Evolutionary conservation across 2,888 invertebrate species (phyloP), one percentile per base, ranked within the genome.

Genomic region (Zele albiditarsus): DNA sequence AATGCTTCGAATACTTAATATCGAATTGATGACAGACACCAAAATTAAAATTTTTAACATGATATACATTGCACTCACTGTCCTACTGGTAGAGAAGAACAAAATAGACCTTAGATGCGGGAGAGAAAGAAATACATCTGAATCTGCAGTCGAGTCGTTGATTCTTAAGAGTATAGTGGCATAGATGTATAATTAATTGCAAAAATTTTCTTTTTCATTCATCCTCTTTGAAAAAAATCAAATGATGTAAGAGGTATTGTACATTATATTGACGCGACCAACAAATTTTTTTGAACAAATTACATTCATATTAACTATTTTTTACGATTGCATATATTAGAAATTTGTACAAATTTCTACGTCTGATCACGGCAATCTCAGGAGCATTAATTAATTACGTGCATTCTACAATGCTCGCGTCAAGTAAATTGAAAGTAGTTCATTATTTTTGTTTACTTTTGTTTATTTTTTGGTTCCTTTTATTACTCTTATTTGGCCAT

Each of bases 161-260:
- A 70, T 70, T 60, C 60, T 70, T 60, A 27, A 28, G 27, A 57
- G 57, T 70, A 65, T 58, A 38, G 28, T 58, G 33, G 33, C 14
- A 16, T 58, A 66, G 58, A n/a, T n/a, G 20, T 66, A 73, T 49
- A 28, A n/a, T 33, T n/a, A 57, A 33, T 23, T 53, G 14, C 23
- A 33, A 46, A 2, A 65, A 16, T 28, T 20, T 65, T 65, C 10
- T 65, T 2, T 20, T 63, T 63, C n/a, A 20, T 33, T 38, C 12
- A 20, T 73, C 16, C 49, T 53, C 23, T 57, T 57, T 20, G 23
- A 57, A 33, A 20, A 20, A 31, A 75, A 58, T 33, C 53, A 38
- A 66, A 72, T n/a, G 16, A 73, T 77, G 66, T 71, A 53, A 10
- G 20, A 20, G 3, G 10, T 53, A 53, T 53, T 53, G n/a, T 53